Conservation (phyloP, 2,797 vertebrate genomes). For the Sebastolobus alascanus region DNA sequence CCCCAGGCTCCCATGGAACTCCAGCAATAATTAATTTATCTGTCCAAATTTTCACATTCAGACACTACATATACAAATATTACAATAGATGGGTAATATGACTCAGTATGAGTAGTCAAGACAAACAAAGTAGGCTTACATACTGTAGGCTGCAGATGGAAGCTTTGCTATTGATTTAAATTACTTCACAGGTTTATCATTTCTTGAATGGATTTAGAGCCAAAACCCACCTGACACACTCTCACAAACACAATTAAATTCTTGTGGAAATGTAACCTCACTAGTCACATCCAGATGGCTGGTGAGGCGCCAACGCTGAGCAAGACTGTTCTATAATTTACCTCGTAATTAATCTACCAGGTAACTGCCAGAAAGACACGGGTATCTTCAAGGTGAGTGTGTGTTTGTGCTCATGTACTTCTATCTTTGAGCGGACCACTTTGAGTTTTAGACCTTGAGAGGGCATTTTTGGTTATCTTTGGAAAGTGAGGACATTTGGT, state of each 20-base stretch:
- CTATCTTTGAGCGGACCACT: neutral
- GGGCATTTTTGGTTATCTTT: conserved; percentile 28
- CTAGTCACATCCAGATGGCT: conserved; percentile 52
- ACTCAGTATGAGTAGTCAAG: neutral
- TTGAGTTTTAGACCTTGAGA: conserved; percentile 27
- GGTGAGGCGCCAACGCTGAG: conserved; percentile 38
- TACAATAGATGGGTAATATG: neutral
- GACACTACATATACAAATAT: neutral
- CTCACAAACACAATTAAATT: conserved; percentile 32
- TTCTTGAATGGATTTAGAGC: conserved; percentile 24
- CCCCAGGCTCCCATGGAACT: neutral
- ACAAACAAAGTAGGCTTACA: neutral
- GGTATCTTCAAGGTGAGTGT: conserved; percentile 36
- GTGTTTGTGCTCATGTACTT: conserved; percentile 19
- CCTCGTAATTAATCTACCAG: conserved; percentile 50
- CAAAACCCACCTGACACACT: conserved; percentile 19
- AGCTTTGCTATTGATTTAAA: conserved; percentile 7
- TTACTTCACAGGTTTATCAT: conserved; percentile 3
- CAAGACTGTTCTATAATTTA: conserved; percentile 50
- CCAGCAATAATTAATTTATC: neutral
- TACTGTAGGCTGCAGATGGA: neutral
- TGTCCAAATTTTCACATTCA: neutral
- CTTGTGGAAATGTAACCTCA: conserved; percentile 36
- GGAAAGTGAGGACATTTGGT: conserved; percentile 6
- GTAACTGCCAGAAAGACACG: conserved; percentile 28